These are phyloP conservation scores for Setipinna tenuifilis DNA, from an alignment of 2,797 vertebrate genomes.

Conservation along the genomic window DNA sequence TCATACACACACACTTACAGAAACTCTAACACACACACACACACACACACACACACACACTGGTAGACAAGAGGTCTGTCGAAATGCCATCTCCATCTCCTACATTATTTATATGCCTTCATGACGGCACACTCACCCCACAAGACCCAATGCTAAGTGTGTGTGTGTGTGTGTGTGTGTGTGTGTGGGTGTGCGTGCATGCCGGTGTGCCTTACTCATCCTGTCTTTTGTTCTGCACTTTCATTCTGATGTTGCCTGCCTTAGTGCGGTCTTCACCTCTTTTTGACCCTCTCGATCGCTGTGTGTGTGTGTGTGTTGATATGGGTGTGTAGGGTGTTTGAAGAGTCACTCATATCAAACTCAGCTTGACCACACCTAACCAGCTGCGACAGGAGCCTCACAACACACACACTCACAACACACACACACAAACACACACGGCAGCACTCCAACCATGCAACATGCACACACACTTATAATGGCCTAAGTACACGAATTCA, in stretches of 20 bases:
- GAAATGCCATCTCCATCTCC: not conserved
- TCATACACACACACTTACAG: not conserved
- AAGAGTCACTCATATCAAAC: constrained; percentile 73
- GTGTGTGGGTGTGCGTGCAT: not conserved
- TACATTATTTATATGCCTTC: not conserved
- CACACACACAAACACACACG: not conserved
- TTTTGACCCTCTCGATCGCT: constrained; percentile 51
- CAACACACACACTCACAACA: constrained; percentile 35
- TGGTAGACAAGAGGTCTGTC: not conserved
- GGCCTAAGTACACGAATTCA: not conserved
- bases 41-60: not conserved
- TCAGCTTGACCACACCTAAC: constrained; percentile 72
- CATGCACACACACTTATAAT: no score
- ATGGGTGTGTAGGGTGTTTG: constrained; percentile 42
- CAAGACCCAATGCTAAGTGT: constrained; percentile 21
- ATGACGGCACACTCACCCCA: constrained; percentile 29
- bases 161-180: constrained; percentile 24
- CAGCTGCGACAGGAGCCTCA: constrained; percentile 66
- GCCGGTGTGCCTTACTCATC: constrained; percentile 35
- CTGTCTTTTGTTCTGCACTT: constrained; percentile 36
- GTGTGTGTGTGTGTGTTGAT: not conserved
- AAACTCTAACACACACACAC: not conserved
- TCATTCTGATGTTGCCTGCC: not conserved
- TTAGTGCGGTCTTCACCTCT: constrained; percentile 44
- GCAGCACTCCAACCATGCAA: not conserved